Base-by-base conservation (phyloP, 2,113 vertebrate species). In the Corvus moneduloides region DNA sequence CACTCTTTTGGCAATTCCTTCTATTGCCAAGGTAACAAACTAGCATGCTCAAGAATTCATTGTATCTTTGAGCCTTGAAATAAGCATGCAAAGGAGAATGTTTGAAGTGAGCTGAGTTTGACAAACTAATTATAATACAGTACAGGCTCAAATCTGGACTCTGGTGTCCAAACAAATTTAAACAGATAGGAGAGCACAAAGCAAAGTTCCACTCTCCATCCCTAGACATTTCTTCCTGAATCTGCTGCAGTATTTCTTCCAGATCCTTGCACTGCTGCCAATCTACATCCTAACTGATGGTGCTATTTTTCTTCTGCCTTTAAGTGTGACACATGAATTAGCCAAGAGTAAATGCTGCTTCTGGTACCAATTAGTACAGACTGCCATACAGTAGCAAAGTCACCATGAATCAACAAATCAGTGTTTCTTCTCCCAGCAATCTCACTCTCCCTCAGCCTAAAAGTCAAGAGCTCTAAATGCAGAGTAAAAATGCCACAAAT, bases 11-110 rank as follows among this genome's bases (percentile, higher is more conserved):
- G 93, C 91, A 95, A 89, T 39, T 11, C 48, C 46, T n/a, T 79
- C 58, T 67, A 96, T 94, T 91, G 89, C 89, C 96, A 96, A 78
- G 95, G 96, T 76, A 97, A 97, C 92, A 85, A 94, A 93, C 71
- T 9, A 92, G 52, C 54, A 89, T 35, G 66, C 63, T 77, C 16
- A 74, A 89, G 54, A 81, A 83, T 46, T 77, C 94, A 43, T 22
- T 76, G 49, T 83, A 79, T 66, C 79, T 93, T 62, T 80, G 63
- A 93, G 46, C 26, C 59, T 5, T 54, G 83, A 91, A 93, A 78
- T 49, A 66, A 83, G 58, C 33, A 67, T 3, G 27, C 58, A 74
- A 87, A 93, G 1, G 2, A 82, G 66, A 71, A 49, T 5, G 32
- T 49, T 11, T 76, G 9, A 58, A 77, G 66, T 22, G 43, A 92